Evolutionary conservation across 2,113 vertebrate species (phyloP), one percentile per base, ranked within the genome.

Genomic region (Coregonus clupeaformis): DNA sequence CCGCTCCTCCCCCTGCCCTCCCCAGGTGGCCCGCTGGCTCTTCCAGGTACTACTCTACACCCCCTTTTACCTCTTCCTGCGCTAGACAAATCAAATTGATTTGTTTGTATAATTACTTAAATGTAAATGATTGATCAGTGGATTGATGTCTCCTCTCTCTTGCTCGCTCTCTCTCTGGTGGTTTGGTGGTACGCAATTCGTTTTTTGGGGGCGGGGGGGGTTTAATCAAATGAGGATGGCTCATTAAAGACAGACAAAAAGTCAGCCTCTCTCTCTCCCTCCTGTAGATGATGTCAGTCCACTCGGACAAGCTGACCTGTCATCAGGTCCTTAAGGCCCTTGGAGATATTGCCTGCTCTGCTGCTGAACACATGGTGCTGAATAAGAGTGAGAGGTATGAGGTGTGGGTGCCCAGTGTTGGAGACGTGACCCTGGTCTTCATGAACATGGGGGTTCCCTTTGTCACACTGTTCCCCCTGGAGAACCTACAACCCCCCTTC

Each of bases 231-330:
- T 49, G 12, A 16, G 47, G 47, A 16, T 49, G 11, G 47, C 47
- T 49, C 47, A 49, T 49, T 13, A 49, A 4, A 49, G 11, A 49
- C 36, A 49, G 16, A 24, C 6, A 24, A 62, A n/a, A 22, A 24
- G 22, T 9, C 20, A 6, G 59, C 6, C 18, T 24, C 22, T 57
- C 16, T 36, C 32, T 36, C 32, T 1, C 55, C 12, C 71, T 57
- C 62, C 52, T 74, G 4, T 74, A 99, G 98, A 94, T 98, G 95
- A 96, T 98, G 96, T 97, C 96, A 0, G 86, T 98, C 89, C 96
- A 98, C 84, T 89, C 90, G 74, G 93, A 95, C 75, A 93, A 87
- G 64, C 85, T 91, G 79, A 83, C 94, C 71, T 97, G 95, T 1
- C 91, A 94, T 3, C 94, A 94, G 85, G 92, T 98, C 78, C 92